Base-by-base conservation (phyloP, 92 coral and sea anemone species). In the Ricordea florida region DNA sequence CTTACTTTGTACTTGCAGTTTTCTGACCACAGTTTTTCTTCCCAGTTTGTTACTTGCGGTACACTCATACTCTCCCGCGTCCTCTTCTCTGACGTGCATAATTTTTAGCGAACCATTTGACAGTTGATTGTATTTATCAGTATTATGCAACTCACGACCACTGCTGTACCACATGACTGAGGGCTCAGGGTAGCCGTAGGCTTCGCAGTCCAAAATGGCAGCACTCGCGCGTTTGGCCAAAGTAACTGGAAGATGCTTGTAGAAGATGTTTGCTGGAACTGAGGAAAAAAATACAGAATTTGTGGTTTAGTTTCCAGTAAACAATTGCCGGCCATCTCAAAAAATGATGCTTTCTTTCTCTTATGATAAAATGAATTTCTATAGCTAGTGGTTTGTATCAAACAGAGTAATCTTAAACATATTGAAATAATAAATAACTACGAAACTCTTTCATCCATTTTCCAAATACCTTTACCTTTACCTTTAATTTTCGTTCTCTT, bases 161-260 rank as follows among this genome's bases (percentile, higher is more conserved):
- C 84, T 77, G 80, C 89, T 89, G 89, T 76, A 76, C 98, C 98
- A 94, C 51, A 77, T 67, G 37, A 94, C 74, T 14, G 88, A 72
- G 67, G 97, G 98, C 84, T 60, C 44, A 40, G 98, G 98, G 50
- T 87, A 85, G 0, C 98, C 98, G 43, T 83, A 88, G 21, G 92
- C 81, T 34, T 89, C 93, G 46, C 98, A 94, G 14, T 81, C 75
- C 53, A 94, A 79, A 17, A 83, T 78, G 42, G 92, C 98, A 11
- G 85, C 53, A 0, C 80, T 71, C 14, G 84, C 78, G 42, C 82
- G 69, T 29, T 78, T 85, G n/a, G 75, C 96, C 20, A 87, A 74
- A 9, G 84, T 77, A 51, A 73, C 93, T 0, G 93, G 83, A 35
- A 74, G 73, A 13, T 50, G 62, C 30, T 72, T 67, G 64, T 87